Percentiles rank a stretch among this genome's conserved stretches.
Conservation (phyloP, 2,888 invertebrate species). For the Oligia strigilis region DNA sequence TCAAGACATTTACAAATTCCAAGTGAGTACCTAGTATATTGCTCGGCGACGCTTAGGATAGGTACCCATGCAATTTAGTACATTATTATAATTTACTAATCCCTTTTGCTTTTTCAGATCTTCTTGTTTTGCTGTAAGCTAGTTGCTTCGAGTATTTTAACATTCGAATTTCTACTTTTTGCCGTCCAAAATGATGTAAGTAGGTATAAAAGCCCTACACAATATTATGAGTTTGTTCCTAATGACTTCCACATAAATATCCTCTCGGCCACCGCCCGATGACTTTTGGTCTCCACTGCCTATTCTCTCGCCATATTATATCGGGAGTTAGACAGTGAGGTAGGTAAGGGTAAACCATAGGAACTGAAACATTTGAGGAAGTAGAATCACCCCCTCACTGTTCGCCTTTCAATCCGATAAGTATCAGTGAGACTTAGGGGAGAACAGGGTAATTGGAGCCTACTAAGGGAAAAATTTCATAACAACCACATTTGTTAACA, state of each 20-base stretch:
- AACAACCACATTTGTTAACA: too few species aligned
- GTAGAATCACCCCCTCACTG: background rate
- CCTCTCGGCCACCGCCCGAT: background rate
- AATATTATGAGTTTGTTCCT: background rate
- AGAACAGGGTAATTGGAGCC: too few species aligned
- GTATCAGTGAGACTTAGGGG: background rate
- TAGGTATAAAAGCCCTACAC: background rate
- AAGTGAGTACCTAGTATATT: conserved; percentile 64
- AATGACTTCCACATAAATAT: background rate
- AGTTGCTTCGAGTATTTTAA: conserved; percentile 69
- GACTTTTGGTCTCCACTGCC: background rate
- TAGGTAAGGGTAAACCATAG: too few species aligned
- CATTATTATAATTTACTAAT: background rate
- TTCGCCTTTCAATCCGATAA: background rate
- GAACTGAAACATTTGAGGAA: background rate
- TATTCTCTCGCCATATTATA: background rate
- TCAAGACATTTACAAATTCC: conserved; percentile 72
- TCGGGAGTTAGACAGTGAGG: background rate
- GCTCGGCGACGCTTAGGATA: too few species aligned
- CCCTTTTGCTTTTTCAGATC: conserved; percentile 69
- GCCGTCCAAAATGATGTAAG: conserved; percentile 75
- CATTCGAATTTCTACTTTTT: conserved; percentile 73
- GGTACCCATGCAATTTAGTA: background rate
- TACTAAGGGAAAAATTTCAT: too few species aligned
- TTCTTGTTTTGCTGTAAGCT: conserved; percentile 74